A percentile compares a stretch with the other conserved stretches of the same genome.
Evolutionary conservation across 1,140 invertebrate genomes (phyloP).

Genomic region (Laupala kohalensis): DNA sequence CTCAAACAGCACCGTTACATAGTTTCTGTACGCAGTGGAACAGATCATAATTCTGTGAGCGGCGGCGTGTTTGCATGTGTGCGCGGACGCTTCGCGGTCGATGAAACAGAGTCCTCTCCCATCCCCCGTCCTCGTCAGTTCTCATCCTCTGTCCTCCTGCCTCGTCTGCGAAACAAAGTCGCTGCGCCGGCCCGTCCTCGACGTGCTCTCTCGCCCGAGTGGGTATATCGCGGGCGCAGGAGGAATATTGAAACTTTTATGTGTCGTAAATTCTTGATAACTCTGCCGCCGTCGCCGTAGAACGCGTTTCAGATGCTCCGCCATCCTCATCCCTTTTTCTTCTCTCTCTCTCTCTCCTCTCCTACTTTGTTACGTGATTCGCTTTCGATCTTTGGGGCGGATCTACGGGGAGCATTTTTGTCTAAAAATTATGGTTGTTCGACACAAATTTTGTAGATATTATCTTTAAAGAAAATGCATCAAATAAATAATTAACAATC

Average conservation of each 20-base stretch:
- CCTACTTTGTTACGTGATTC: too few relatives aligned
- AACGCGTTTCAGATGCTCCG: background rate
- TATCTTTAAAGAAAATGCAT: too few relatives aligned
- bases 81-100: background rate
- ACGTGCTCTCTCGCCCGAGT: background rate
- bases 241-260: slow-evolving; percentile 6
- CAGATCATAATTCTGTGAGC: background rate
- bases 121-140: background rate
- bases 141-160: background rate
- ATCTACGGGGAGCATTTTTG: too few relatives aligned
- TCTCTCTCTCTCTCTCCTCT: background rate
- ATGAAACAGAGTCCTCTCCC: too few relatives aligned
- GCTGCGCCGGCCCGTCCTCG: background rate
- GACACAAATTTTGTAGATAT: too few relatives aligned
- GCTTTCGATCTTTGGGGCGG: too few relatives aligned
- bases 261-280: slow-evolving; percentile 3
- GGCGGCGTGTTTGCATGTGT: too few relatives aligned
- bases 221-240: background rate
- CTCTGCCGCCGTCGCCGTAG: background rate
- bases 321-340: background rate
- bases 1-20: too few relatives aligned
- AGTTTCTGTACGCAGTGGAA: too few relatives aligned
- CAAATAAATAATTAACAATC: too few relatives aligned
- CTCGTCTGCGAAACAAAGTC: background rate
- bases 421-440: too few relatives aligned